Evolutionary conservation across 2,888 invertebrate species (phyloP).

Genomic region (Dasysyrphus tricinctus): DNA sequence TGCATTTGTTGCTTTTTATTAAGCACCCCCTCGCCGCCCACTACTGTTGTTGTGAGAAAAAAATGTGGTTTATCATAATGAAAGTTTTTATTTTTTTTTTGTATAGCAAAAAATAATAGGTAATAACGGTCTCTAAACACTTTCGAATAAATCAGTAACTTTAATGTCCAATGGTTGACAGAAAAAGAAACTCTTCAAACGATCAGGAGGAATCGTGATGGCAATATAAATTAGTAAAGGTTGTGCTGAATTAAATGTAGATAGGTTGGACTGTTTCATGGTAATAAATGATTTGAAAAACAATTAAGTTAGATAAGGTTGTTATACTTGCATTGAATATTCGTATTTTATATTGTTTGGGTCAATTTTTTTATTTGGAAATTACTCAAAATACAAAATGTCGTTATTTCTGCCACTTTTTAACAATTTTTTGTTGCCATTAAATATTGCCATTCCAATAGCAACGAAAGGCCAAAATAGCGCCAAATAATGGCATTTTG

Average conservation of each 20-base stretch:
- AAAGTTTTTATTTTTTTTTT: slow-evolving; percentile 15
- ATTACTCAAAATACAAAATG: too few species aligned
- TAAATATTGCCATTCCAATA: too few species aligned
- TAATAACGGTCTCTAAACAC: slow-evolving; percentile 1
- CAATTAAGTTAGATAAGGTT: background rate
- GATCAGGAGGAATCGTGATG: slow-evolving; percentile 25
- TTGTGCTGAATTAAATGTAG: slow-evolving; percentile 5
- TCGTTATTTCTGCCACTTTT: too few species aligned
- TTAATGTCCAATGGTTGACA: slow-evolving; percentile 6
- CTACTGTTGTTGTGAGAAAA: background rate
- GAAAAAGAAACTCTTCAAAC: slow-evolving; percentile 14
- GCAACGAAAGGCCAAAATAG: too few species aligned
- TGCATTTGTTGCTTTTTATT: background rate
- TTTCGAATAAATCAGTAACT: slow-evolving; percentile 3
- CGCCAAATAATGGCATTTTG: too few species aligned
- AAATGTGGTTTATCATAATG: slow-evolving; percentile 22
- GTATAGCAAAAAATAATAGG: background rate
- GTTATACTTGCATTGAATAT: background rate
- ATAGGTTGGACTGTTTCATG: background rate
- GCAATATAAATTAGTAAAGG: background rate
- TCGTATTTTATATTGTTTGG: too few species aligned
- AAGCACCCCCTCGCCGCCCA: background rate
- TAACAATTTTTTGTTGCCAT: too few species aligned
- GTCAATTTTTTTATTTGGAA: too few species aligned
- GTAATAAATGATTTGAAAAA: background rate